These are phyloP conservation scores for Neogobius melanostomus DNA, from an alignment of 2,113 vertebrate genomes.

Conservation along the genomic window DNA sequence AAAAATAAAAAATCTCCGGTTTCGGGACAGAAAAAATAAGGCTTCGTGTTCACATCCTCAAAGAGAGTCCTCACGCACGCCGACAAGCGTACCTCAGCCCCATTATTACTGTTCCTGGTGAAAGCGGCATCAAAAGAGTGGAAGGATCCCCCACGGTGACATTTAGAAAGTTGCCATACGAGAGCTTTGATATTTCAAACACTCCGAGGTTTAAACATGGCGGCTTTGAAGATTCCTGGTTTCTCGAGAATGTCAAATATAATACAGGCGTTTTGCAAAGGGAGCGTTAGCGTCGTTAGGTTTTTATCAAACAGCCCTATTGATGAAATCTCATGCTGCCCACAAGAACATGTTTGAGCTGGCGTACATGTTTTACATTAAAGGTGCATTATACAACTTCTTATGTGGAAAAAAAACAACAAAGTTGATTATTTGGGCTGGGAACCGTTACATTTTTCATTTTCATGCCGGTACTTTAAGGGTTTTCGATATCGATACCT, in stretches of 20 bases:
- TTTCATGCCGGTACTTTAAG: no score
- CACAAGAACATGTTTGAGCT: slow-evolving; percentile 14
- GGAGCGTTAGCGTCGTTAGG: slow-evolving; percentile 50
- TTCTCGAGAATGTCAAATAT: slow-evolving; percentile 69
- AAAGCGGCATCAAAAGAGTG: slow-evolving; percentile 67
- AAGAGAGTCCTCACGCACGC: slow-evolving; percentile 59
- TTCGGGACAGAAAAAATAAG: slow-evolving; percentile 41
- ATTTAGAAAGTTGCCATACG: slow-evolving; percentile 75
- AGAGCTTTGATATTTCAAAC: slow-evolving; percentile 76
- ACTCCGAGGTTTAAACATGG: slow-evolving; percentile 66
- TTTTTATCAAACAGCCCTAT: slow-evolving; percentile 54
- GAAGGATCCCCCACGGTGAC: slow-evolving; percentile 68
- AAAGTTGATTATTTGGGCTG: no score
- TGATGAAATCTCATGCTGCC: slow-evolving; percentile 45
- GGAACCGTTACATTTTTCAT: no score
- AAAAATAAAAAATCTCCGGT: slow-evolving; percentile 37
- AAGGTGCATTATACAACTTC: no score
- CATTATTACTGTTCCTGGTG: slow-evolving; percentile 66
- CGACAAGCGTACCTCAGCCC: slow-evolving; percentile 37
- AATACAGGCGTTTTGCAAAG: slow-evolving; percentile 60
- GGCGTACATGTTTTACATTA: no score
- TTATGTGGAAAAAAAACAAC: no score
- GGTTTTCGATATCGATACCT: no score
- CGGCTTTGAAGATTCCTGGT: slow-evolving; percentile 65
- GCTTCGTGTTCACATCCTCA: slow-evolving; percentile 64